Evolutionary conservation across 2,797 vertebrate species (phyloP).

Genomic region (Acrocephalus scirpaceus): DNA sequence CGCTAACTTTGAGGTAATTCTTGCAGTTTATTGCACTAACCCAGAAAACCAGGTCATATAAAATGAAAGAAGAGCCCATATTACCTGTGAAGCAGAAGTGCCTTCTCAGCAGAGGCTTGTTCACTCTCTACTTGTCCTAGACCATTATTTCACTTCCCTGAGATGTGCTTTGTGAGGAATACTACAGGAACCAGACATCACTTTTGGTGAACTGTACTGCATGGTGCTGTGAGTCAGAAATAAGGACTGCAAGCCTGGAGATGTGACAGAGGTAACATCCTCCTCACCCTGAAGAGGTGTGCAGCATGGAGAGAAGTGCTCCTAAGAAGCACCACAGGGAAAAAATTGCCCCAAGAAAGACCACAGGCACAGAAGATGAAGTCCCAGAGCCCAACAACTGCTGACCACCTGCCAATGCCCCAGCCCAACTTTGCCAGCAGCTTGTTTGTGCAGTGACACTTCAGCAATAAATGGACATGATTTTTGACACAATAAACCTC

Average conservation of each 20-base stretch:
- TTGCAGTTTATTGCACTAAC: not conserved
- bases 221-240: not conserved
- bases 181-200: not conserved
- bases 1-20: not conserved
- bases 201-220: not conserved
- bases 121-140: not conserved
- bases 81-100: not conserved
- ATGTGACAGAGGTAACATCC: not conserved
- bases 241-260: not conserved
- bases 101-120: not conserved
- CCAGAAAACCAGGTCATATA: not conserved
- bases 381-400: not conserved
- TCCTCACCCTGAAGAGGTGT: fast-evolving
- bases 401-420: fast-evolving
- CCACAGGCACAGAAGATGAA: not conserved
- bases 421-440: not conserved
- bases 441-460: not conserved
- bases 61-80: not conserved
- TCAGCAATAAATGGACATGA: not conserved
- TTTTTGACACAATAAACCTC: not conserved
- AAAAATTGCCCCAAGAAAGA: not conserved
- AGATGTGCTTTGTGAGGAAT: not conserved
- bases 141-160: not conserved
- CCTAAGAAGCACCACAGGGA: not conserved
- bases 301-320: not conserved